These are phyloP conservation scores for Nasonia giraulti DNA, from an alignment of 1,140 invertebrate genomes.

Conservation along the genomic window DNA sequence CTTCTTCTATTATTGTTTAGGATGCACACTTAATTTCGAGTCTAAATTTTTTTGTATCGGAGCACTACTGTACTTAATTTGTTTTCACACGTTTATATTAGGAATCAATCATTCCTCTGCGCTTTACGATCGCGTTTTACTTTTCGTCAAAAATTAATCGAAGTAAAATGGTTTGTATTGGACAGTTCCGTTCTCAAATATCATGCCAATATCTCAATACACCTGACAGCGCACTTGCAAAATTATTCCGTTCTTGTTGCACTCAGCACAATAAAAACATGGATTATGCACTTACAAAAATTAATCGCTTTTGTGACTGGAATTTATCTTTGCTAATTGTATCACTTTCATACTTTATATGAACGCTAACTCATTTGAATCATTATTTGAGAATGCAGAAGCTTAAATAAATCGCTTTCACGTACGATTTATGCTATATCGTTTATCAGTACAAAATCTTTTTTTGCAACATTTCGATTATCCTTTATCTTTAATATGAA, in stretches of 20 bases:
- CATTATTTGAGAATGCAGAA: conserved; percentile 38
- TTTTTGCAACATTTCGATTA: conserved; percentile 29
- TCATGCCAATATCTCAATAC: conserved; percentile 33
- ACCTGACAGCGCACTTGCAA: conserved; percentile 16
- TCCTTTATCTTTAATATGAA: conserved; percentile 37
- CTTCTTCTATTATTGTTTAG: conserved; percentile 32
- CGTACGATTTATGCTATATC: conserved; percentile 15
- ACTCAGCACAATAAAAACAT: conserved; percentile 43
- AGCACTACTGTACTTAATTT: conserved; percentile 29
- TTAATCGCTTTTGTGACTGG: conserved; percentile 22
- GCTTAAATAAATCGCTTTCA: conserved; percentile 39
- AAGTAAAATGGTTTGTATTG: conserved; percentile 24
- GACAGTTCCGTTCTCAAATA: conserved; percentile 24
- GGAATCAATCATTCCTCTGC: conserved; percentile 21
- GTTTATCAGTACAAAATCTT: conserved; percentile 44
- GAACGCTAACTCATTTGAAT: conserved; percentile 31
- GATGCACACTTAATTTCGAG: conserved; percentile 43
- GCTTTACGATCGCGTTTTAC: conserved; percentile 4
- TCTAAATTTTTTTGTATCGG: conserved; percentile 30
- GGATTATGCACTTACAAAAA: conserved; percentile 39
- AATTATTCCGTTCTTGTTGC: conserved; percentile 33
- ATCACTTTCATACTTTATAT: conserved; percentile 22
- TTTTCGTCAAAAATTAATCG: conserved; percentile 22
- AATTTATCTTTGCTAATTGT: conserved; percentile 31
- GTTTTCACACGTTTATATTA: conserved; percentile 10